Evolutionary conservation across 2,797 vertebrate species (phyloP), one percentile per base, ranked within the genome.

Genomic region (Poeciliopsis presidionis): DNA sequence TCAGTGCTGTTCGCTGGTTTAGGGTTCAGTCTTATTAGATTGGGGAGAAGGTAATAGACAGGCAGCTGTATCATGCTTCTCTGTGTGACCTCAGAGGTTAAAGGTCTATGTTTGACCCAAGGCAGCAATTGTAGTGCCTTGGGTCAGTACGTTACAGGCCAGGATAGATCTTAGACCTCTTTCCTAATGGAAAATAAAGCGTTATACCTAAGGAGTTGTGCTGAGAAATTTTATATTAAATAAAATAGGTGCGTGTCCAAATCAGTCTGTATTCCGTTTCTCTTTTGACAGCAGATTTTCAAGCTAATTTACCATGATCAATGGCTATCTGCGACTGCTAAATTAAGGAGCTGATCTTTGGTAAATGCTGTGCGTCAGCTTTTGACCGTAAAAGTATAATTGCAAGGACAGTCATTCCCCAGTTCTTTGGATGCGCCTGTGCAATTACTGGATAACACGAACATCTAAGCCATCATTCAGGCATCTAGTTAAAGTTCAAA

Each of bases 331-430:
- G 78, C 43, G 78, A 88, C 91, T 92, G 91, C 94, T 92, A 91
- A 92, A 94, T 93, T 87, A 93, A 91, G 82, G 85, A 76, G 80
- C 79, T 92, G 92, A 93, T 86, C 90, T 92, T 90, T 90, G 91
- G 89, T 90, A 86, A 90, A 88, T 81, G 59, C 63, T n/a, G 73
- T 49, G 33, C 84, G 88, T 89, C 71, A 73, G 81, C 79, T 49
- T 76, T 89, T 93, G 92, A 95, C 91, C 90, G 92, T 93, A 85
- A 91, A 88, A 88, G 75, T 77, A 55, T 74, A 45, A 80, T 73
- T 79, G 69, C 16, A 33, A 84, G 13, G 7, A 43, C 25, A 43
- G 2, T 69, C 25, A 12, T 43, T 69, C 25, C 2, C 39, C 25
- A 43, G 65, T 43, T 43, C 13, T 43, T 25, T 1, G 43, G 11